A percentile compares a stretch with the other conserved stretches of the same genome.
Evolutionary conservation across 2,888 invertebrate genomes (phyloP).

Genomic region (Masnerella sp.): DNA sequence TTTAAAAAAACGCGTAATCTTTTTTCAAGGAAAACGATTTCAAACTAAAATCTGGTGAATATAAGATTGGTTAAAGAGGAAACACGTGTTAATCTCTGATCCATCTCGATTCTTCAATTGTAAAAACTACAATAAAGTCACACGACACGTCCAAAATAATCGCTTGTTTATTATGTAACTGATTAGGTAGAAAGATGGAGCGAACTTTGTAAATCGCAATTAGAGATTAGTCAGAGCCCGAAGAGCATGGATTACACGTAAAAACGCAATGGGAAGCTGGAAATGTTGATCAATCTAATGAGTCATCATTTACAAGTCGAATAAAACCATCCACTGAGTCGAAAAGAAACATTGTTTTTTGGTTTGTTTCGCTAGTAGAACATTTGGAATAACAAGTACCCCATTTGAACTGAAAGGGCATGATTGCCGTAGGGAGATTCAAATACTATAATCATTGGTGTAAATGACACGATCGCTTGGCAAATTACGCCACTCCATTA

Average conservation of each 20-base stretch:
- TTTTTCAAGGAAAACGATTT: slow-evolving; percentile 1
- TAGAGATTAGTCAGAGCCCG: slow-evolving; percentile 18
- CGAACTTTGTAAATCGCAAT: slow-evolving; percentile 15
- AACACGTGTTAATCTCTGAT: slow-evolving; percentile 13
- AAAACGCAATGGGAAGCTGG: no score
- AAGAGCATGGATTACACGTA: not conserved
- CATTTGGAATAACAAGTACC: slow-evolving; percentile 30
- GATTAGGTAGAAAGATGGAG: slow-evolving; percentile 19
- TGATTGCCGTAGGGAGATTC: slow-evolving; percentile 51
- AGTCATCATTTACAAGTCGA: no score
- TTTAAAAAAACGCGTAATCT: no score
- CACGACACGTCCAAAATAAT: slow-evolving; percentile 41
- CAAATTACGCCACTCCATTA: slow-evolving; percentile 63
- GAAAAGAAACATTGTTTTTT: no score
- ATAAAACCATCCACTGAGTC: no score
- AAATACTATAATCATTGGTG: slow-evolving; percentile 57
- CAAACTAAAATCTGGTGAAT: not conserved
- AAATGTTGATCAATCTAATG: slow-evolving; percentile 4
- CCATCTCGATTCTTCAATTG: slow-evolving; percentile 21
- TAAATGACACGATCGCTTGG: slow-evolving; percentile 61
- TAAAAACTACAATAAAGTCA: slow-evolving; percentile 17
- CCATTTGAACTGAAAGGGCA: slow-evolving; percentile 34
- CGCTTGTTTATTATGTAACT: slow-evolving; percentile 21
- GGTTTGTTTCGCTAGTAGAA: not conserved
- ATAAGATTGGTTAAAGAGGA: slow-evolving; percentile 32